phyloP scores from a whole-genome alignment of 1,140 invertebrate genomes.

The Saccostrea glomerata region DNA sequence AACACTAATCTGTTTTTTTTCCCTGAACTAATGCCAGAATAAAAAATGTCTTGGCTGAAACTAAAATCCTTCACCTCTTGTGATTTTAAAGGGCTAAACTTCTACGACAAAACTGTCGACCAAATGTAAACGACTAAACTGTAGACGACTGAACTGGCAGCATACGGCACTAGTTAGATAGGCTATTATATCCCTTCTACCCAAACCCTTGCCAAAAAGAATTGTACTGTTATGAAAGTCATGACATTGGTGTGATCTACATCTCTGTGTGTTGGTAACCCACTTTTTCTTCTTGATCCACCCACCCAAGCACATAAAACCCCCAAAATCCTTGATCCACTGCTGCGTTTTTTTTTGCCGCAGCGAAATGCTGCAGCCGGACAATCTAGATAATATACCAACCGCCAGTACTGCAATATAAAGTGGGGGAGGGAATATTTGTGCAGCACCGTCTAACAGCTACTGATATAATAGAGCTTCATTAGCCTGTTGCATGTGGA shows the following conservation, averaged over 20 bases:
- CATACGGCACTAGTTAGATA: neutral
- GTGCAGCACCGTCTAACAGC: constrained; percentile 25
- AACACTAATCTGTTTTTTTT: neutral
- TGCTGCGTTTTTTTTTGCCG: neutral
- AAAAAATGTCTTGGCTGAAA: neutral
- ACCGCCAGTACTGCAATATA: neutral
- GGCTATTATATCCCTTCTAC: neutral
- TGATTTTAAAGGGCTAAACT: neutral
- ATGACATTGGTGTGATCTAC: constrained; percentile 26
- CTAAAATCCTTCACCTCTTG: neutral
- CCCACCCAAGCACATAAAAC: neutral
- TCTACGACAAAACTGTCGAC: neutral
- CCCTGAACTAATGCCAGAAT: neutral
- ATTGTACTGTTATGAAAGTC: constrained; percentile 9
- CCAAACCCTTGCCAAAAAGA: neutral
- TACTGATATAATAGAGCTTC: constrained; percentile 21
- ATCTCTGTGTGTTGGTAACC: neutral
- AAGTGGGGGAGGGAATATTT: constrained; percentile 37
- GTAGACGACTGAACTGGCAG: neutral
- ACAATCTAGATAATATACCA: constrained; percentile 4
- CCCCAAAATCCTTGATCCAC: neutral
- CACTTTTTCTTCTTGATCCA: neutral
- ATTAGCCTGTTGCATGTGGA: constrained; percentile 33
- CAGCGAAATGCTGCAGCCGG: neutral
- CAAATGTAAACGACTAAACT: neutral